Evolutionary conservation across 2,888 invertebrate species (phyloP).

Genomic region (Xanthorhoe designata): DNA sequence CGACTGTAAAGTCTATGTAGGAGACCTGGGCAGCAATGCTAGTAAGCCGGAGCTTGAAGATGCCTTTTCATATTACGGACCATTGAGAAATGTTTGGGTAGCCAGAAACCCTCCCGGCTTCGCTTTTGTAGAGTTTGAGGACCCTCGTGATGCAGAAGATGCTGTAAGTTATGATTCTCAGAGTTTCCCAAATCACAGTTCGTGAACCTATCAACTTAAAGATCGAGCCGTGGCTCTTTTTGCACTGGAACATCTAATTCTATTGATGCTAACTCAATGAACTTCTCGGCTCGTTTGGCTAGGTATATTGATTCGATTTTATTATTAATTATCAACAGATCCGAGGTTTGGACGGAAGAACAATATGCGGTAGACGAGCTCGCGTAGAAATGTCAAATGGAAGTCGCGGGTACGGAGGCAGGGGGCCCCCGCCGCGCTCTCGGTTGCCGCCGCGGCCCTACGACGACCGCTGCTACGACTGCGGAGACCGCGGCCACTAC

Average conservation of each 20-base stretch:
- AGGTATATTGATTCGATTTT: not conserved
- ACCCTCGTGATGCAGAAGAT: conserved; percentile 96
- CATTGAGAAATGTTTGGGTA: conserved; percentile 98
- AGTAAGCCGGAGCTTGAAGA: conserved; percentile 97
- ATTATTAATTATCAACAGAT: conserved; percentile 58
- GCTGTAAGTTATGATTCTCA: conserved; percentile 86
- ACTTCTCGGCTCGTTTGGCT: no score
- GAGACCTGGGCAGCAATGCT: conserved; percentile 96
- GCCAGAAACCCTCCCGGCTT: conserved; percentile 98
- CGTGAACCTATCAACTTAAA: no score
- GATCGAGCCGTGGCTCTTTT: no score
- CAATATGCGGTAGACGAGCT: conserved; percentile 95
- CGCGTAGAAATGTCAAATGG: conserved; percentile 97
- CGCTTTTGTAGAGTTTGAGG: conserved; percentile 97
- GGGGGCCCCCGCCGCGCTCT: conserved; percentile 86
- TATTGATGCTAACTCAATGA: no score
- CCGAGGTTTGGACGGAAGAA: conserved; percentile 90
- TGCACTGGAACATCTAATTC: no score
- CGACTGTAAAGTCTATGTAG: conserved; percentile 98
- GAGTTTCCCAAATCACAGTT: not conserved
- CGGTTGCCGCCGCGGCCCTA: conserved; percentile 92
- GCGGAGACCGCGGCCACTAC: conserved; percentile 97
- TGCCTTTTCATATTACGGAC: conserved; percentile 96
- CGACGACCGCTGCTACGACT: conserved; percentile 97
- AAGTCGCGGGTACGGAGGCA: conserved; percentile 86